These are phyloP conservation scores for Dilophus febrilis DNA, from an alignment of 2,888 invertebrate genomes.

Conservation along the genomic window DNA sequence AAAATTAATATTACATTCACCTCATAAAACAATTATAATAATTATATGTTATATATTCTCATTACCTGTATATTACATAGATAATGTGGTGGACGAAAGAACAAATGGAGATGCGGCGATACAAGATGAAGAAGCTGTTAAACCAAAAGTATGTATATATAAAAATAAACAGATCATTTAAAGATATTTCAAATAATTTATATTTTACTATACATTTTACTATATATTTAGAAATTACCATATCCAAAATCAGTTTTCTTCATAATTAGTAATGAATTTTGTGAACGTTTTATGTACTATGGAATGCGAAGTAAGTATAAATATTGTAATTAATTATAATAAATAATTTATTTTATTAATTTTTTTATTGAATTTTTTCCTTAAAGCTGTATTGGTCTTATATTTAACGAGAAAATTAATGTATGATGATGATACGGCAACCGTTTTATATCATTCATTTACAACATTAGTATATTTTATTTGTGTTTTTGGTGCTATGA, in stretches of 20 bases:
- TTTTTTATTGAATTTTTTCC: conserved; percentile 9
- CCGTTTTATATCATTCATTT: conserved; percentile 77
- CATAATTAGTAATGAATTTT: conserved; percentile 87
- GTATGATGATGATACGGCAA: conserved; percentile 56
- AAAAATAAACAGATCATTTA: too few species aligned
- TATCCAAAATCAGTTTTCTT: conserved; percentile 69
- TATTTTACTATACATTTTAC: neutral
- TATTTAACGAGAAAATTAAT: conserved; percentile 67
- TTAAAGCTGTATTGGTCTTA: conserved; percentile 73
- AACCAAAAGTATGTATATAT: too few species aligned
- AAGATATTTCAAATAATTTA: too few species aligned
- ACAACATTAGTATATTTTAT: conserved; percentile 81
- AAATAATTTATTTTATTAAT: neutral
- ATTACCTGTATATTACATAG: too few species aligned
- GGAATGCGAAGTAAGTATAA: conserved; percentile 72
- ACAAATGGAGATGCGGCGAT: too few species aligned
- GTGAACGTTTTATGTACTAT: conserved; percentile 88
- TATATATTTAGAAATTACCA: conserved; percentile 8
- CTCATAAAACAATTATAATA: too few species aligned
- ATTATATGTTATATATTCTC: too few species aligned
- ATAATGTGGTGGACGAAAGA: too few species aligned
- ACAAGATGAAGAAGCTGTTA: too few species aligned
- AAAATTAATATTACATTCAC: too few species aligned
- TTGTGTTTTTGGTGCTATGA: conserved; percentile 80
- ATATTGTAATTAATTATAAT: neutral